Evolutionary conservation across 1,140 invertebrate species (phyloP).

Genomic region (Drosophila prosaltans): DNA sequence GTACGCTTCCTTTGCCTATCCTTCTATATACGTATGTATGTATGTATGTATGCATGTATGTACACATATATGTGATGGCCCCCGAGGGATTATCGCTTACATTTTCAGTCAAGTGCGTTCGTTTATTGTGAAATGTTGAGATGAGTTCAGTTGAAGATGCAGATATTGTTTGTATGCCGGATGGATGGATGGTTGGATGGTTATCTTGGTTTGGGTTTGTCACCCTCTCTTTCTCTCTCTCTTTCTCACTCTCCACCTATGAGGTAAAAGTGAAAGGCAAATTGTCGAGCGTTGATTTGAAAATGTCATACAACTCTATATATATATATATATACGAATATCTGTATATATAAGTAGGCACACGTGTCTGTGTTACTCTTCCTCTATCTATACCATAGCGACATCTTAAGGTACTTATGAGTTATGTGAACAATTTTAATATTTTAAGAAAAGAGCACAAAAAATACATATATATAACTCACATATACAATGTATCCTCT

Average conservation of each 20-base stretch:
- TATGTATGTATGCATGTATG: neutral
- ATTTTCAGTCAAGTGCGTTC: slow-evolving; percentile 73
- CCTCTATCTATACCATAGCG: slow-evolving; percentile 14
- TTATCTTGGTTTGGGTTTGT: slow-evolving; percentile 29
- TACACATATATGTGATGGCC: slow-evolving; percentile 44
- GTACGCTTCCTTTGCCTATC: slow-evolving; percentile 41
- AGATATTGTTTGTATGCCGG: slow-evolving; percentile 59
- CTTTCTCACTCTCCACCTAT: slow-evolving; percentile 28
- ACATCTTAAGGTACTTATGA: slow-evolving; percentile 44
- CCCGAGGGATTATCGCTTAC: slow-evolving; percentile 76
- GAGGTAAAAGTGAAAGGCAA: slow-evolving; percentile 68
- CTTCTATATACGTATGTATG: neutral
- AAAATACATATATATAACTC: slow-evolving; percentile 21
- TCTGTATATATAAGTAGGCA: slow-evolving; percentile 25
- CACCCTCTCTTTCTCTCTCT: too few relatives aligned
- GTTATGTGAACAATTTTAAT: slow-evolving; percentile 53
- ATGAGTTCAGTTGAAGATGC: slow-evolving; percentile 43
- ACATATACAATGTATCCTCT: neutral
- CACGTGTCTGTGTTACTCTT: slow-evolving; percentile 3
- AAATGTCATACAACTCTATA: slow-evolving; percentile 53
- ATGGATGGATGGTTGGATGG: slow-evolving; percentile 18
- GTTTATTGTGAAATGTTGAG: slow-evolving; percentile 66
- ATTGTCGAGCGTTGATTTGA: slow-evolving; percentile 65
- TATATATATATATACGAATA: slow-evolving; percentile 23
- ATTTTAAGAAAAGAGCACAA: slow-evolving; percentile 40